Evolutionary conservation across 1,140 invertebrate genomes (phyloP).

Genomic region (Sycophila sp.): DNA sequence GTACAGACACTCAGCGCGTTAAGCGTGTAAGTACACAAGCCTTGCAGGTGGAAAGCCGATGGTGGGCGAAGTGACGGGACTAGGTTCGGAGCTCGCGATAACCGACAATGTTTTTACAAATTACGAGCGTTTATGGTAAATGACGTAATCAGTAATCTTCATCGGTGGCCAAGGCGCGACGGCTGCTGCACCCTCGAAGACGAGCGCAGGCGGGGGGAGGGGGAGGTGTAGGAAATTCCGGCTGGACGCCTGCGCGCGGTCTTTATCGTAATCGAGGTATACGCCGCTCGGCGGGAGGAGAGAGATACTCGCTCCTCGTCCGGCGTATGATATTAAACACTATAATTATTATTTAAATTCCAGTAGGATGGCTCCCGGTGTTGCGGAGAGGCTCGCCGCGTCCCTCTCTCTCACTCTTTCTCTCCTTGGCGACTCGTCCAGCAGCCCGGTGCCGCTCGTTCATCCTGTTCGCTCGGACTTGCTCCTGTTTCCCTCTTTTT

Average conservation of each 20-base stretch:
- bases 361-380: constrained; percentile 66
- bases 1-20: background rate
- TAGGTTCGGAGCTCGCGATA: too few species aligned
- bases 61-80: background rate
- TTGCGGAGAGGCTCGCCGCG: constrained; percentile 49
- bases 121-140: background rate
- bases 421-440: constrained; percentile 38
- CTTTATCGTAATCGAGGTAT: constrained; percentile 27
- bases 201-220: too few species aligned
- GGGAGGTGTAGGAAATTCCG: background rate
- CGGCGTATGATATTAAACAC: constrained; percentile 66
- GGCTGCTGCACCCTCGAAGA: background rate
- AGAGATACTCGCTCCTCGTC: constrained; percentile 33
- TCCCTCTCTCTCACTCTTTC: constrained; percentile 12
- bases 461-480: constrained; percentile 39
- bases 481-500: constrained; percentile 42
- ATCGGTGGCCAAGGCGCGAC: background rate
- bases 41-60: background rate
- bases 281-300: background rate
- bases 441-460: constrained; percentile 36
- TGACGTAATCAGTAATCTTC: background rate
- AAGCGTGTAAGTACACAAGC: background rate
- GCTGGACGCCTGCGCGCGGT: background rate
- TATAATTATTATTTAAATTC: constrained; percentile 69
- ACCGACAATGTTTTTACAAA: constrained; percentile 9